phyloP scores from a whole-genome alignment of 2,888 invertebrate genomes.

The Keiferia lycopersicella region DNA sequence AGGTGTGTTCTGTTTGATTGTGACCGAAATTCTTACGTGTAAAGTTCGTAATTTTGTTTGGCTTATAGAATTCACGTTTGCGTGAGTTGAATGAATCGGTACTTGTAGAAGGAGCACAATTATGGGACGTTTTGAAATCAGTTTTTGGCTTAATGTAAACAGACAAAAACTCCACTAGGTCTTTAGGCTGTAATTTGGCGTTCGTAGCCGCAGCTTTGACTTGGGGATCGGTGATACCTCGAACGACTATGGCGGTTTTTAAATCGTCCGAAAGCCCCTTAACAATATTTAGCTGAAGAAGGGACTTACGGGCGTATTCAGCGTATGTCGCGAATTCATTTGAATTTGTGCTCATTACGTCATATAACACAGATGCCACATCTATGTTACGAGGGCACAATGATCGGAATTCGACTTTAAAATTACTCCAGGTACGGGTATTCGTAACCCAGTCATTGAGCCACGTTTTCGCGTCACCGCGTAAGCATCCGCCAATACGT shows the following conservation, averaged over 20 bases:
- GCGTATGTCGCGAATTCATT: slow-evolving; percentile 32
- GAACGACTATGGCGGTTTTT: slow-evolving; percentile 33
- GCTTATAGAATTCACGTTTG: not conserved
- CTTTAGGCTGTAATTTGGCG: slow-evolving; percentile 27
- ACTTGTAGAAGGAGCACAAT: not conserved
- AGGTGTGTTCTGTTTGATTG: not conserved
- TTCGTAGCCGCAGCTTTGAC: slow-evolving; percentile 34
- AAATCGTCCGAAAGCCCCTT: slow-evolving; percentile 37
- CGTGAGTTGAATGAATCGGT: not conserved
- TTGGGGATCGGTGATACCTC: slow-evolving; percentile 32
- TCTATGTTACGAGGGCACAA: slow-evolving; percentile 30
- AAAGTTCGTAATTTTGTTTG: not conserved
- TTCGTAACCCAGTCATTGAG: slow-evolving; percentile 31
- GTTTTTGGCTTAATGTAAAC: not conserved
- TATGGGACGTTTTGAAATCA: not conserved
- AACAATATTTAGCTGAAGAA: slow-evolving; percentile 30
- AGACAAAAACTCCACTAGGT: slow-evolving; percentile 30
- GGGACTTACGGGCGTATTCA: slow-evolving; percentile 31
- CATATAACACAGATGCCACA: slow-evolving; percentile 29
- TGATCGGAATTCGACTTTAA: slow-evolving; percentile 31
- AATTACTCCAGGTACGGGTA: slow-evolving; percentile 33
- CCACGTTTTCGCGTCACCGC: slow-evolving; percentile 31
- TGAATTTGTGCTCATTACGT: slow-evolving; percentile 31
- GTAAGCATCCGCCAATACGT: slow-evolving; percentile 29
- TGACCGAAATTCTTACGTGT: not conserved